Conservation (phyloP, 1,140 invertebrate genomes). For the Phortica variegata region DNA sequence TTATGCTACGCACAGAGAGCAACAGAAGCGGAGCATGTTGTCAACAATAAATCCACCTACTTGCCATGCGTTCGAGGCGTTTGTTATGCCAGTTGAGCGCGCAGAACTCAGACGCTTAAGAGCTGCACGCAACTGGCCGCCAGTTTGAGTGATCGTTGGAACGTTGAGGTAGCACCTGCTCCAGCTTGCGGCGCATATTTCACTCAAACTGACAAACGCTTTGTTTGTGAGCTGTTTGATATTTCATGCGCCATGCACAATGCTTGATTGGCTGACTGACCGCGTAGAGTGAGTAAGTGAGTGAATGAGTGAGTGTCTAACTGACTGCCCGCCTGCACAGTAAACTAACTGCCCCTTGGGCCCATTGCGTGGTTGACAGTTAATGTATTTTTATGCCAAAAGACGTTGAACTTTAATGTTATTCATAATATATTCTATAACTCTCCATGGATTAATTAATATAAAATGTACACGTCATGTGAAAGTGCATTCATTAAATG, state of each 20-base stretch:
- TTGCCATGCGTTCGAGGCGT: too few relatives aligned
- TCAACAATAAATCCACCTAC: too few relatives aligned
- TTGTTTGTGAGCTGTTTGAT: slow-evolving; percentile 34
- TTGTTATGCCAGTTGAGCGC: neutral
- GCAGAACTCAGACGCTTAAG: slow-evolving; percentile 23
- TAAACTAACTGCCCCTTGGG: neutral
- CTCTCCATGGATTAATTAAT: neutral
- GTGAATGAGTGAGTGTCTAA: slow-evolving; percentile 16
- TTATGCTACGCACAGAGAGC: too few relatives aligned
- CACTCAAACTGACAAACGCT: slow-evolving; percentile 55
- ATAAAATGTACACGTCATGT: neutral
- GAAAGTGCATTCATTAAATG: neutral
- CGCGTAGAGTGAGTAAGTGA: neutral
- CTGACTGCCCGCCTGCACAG: slow-evolving; percentile 23
- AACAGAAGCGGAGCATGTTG: too few relatives aligned
- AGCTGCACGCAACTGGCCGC: too few relatives aligned
- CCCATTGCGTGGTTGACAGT: slow-evolving; percentile 5
- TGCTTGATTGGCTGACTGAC: slow-evolving; percentile 3
- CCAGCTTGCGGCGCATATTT: slow-evolving; percentile 35
- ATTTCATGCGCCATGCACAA: slow-evolving; percentile 11
- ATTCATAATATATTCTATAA: neutral
- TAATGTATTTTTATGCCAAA: slow-evolving; percentile 2
- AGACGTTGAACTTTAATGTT: too few relatives aligned
- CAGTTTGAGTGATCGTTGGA: too few relatives aligned
- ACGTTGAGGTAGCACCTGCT: too few relatives aligned